Conservation (phyloP, 2,888 invertebrate species). For the Tipula helvola region DNA sequence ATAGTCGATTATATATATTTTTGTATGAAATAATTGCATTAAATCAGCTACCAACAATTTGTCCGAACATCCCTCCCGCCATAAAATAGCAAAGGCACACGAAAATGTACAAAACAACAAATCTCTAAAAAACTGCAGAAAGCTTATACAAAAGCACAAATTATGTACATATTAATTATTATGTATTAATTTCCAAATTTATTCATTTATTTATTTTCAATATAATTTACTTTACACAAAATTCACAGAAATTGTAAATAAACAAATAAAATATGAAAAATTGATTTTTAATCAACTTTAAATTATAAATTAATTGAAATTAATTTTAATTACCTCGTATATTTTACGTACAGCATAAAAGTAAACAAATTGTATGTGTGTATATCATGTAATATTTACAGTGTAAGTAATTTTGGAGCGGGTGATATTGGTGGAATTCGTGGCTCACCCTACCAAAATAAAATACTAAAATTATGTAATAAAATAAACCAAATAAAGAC, state of each 20-base stretch:
- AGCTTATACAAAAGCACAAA: background rate
- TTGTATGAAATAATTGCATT: background rate
- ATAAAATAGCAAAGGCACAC: background rate
- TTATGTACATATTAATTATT: background rate
- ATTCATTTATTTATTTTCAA: background rate
- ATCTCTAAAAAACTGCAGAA: background rate
- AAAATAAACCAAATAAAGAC: background rate
- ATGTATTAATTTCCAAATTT: background rate
- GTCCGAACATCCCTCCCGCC: background rate
- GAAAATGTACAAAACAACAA: background rate
- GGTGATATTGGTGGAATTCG: background rate
- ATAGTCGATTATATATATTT: no score
- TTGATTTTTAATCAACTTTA: background rate
- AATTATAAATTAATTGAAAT: background rate
- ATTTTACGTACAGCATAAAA: background rate
- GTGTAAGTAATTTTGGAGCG: background rate
- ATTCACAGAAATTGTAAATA: background rate
- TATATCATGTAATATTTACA: background rate
- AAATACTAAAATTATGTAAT: background rate
- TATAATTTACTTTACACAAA: background rate
- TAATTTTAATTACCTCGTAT: background rate
- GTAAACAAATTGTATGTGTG: background rate
- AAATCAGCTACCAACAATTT: background rate
- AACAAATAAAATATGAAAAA: background rate
- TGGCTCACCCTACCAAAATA: background rate